Percentiles rank a stretch among this genome's conserved stretches.
These are phyloP conservation scores for Cervus canadensis DNA, from an alignment of 2,113 vertebrate species.

Conservation along the genomic window DNA sequence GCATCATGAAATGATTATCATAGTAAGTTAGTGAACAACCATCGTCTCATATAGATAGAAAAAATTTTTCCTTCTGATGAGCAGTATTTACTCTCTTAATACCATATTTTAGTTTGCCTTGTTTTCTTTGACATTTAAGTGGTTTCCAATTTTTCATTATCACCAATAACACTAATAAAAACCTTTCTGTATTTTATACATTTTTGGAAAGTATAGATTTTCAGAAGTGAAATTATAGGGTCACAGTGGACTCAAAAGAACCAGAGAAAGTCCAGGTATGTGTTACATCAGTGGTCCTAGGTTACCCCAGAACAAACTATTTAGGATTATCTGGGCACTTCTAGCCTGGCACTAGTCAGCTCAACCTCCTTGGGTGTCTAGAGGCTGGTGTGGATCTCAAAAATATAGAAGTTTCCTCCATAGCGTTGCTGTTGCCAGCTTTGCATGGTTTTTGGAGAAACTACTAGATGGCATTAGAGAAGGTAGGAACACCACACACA, in stretches of 20 bases:
- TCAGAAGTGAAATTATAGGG: conserved; percentile 19
- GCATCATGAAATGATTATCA: not conserved
- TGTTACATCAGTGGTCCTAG: not conserved
- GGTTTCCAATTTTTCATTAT: not conserved
- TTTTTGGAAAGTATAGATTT: conserved; percentile 2
- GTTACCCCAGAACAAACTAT: not conserved
- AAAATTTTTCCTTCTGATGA: not conserved
- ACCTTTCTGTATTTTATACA: not conserved
- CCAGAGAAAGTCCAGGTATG: not conserved
- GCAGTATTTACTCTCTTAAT: not conserved
- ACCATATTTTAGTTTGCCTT: not conserved
- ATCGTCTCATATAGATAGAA: not conserved
- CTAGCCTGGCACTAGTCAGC: not conserved
- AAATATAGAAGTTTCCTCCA: not conserved
- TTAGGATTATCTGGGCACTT: not conserved
- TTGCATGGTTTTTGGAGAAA: not conserved
- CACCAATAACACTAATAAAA: not conserved
- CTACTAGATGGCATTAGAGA: not conserved
- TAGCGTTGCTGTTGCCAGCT: not conserved
- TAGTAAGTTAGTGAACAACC: not conserved
- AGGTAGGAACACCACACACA: not conserved
- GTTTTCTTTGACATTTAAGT: conserved; percentile 7
- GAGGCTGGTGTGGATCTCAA: not conserved
- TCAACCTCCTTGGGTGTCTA: not conserved
- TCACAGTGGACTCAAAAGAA: not conserved